Evolutionary conservation across 2,113 vertebrate species (phyloP), one percentile per base, ranked within the genome.

Genomic region (Dinomys branickii): DNA sequence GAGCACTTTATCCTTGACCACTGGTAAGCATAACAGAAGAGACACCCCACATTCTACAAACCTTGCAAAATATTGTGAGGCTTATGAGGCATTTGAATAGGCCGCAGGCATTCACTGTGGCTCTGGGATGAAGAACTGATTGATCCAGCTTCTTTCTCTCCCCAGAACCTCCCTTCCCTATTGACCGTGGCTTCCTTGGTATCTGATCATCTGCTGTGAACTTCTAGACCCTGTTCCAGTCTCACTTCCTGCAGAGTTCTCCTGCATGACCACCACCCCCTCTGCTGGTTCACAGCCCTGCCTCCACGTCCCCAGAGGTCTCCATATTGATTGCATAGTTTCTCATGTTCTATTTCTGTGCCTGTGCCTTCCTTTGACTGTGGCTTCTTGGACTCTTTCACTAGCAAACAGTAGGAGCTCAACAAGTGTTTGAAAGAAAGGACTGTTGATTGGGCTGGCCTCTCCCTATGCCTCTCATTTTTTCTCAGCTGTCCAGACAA

Each of bases 1-100:
- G 80, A 44, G 8, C 19, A 47, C 58, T 82, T 63, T 89, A 92
- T 92, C 90, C 83, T 87, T 92, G 52, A 58, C 90, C 93, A 38
- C 90, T 92, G 30, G 80, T 67, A 61, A 41, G 58, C 61, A 84
- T 75, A 80, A 95, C 95, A 54, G 88, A 82, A 94, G 71, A 61
- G 20, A 95, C 19, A 38, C 71, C 63, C 58, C 35, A 7, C 4
- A 10, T 87, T 95, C 80, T 89, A 41, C 80, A 52, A 90, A 88
- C 63, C 87, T 85, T 89, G 54, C 44, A 38, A 91, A 94, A 58
- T 3, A 52, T 7, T 92, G 41, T 81, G 93, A 50, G 8, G 28
- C 91, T 84, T 94, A 75, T 33, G 41, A 93, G 90, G 87, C 71
- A 14, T 73, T 86, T 52, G 81, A 89, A 71, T n/a, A 33, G 1